Base-by-base conservation (phyloP, 2,888 invertebrate genomes). In the Oconnorella tubifera region DNA sequence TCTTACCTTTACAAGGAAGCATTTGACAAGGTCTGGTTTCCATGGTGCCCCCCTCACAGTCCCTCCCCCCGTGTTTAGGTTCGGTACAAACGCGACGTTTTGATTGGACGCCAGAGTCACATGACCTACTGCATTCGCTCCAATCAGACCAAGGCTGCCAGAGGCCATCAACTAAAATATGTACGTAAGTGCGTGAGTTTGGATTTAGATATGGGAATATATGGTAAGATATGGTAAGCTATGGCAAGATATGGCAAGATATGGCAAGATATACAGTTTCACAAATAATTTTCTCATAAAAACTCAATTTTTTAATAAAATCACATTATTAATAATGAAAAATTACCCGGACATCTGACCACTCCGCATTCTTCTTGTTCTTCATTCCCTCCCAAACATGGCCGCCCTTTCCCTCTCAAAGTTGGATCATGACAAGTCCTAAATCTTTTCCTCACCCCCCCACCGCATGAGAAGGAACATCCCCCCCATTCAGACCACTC, bases 401-500 rank as follows among this genome's bases (percentile, higher is more conserved):
- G 89, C 33, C 91, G 86, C 0, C 95, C 95, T 0, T 92, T 92
- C 78, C 88, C 88, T 6, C 87, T 88, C 0, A 95, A 94, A 29
- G 89, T 88, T 0, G 95, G 95, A 77, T 93, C 91, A 0, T 89
- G 88, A 79, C 96, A 96, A 0, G 89, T 87, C 1, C 95, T 86
- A 0, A 89, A 85, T 0, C 92, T 85, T 0, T 89, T 89, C 83
- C 91, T 91, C 61, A 91, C 88, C 0, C 92, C 93, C 61, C 90
- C 87, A 33, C 94, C 90, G 78, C 91, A 91, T 0, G 87, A 88
- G 73, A 86, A 85, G 1, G 90, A 89, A 75, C 95, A 96, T 29
- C 89, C 88, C 0, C 94, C 92, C 94, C 94, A 96, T 0, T 89
- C 87, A 0, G 92, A 90, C 94, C 95, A 96, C 1, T 89, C 86